phyloP scores from a whole-genome alignment of 2,113 vertebrate species.

The Athene cunicularia region DNA sequence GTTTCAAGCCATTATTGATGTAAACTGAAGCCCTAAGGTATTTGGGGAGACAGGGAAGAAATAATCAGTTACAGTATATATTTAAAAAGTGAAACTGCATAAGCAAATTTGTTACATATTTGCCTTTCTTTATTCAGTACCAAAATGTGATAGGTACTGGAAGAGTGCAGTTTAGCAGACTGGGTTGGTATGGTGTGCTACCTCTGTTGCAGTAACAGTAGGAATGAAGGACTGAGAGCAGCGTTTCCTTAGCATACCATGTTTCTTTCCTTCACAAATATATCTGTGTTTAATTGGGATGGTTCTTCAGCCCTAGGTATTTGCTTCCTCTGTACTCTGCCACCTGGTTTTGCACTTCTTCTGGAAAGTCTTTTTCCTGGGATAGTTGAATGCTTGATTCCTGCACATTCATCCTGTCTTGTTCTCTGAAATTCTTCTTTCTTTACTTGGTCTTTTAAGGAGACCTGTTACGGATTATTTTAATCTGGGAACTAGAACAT shows the following conservation, averaged over 20 bases:
- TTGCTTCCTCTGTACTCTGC: background rate
- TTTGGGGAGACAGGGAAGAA: background rate
- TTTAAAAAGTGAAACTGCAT: background rate
- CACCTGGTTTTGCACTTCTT: background rate
- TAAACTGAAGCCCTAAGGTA: background rate
- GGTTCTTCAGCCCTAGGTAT: background rate
- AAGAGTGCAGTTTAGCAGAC: background rate
- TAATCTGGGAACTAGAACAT: background rate
- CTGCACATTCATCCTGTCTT: background rate
- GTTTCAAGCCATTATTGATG: background rate
- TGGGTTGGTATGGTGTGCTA: background rate
- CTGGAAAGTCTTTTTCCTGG: background rate
- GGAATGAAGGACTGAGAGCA: background rate
- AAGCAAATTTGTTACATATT: background rate
- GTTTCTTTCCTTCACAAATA: background rate
- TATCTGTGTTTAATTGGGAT: background rate
- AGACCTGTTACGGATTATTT: background rate
- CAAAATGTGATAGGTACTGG: background rate
- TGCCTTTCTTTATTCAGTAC: background rate
- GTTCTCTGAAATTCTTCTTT: background rate
- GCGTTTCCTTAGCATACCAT: background rate
- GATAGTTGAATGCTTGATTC: background rate
- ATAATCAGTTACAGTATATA: background rate
- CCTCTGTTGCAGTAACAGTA: background rate
- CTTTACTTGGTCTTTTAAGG: background rate